phyloP scores from a whole-genome alignment of 2,113 vertebrate genomes.

The Forbesichthys papilliferus region DNA sequence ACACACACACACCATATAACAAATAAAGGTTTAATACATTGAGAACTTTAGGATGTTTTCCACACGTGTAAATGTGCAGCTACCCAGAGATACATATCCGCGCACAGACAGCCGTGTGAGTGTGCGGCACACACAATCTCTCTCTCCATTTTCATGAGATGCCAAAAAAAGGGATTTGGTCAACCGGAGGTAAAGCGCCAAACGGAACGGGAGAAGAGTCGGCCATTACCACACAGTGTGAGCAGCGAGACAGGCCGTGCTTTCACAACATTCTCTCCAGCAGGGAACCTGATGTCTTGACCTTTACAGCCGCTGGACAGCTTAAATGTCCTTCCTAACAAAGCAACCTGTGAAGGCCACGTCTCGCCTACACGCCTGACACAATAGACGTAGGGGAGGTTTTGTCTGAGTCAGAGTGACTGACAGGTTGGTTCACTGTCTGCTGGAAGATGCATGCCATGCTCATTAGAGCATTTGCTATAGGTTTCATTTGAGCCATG shows the following conservation, averaged over 20 bases:
- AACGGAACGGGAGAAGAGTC: constrained; percentile 32
- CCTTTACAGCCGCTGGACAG: constrained; percentile 41
- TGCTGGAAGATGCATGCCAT: too few relatives aligned
- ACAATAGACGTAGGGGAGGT: background rate
- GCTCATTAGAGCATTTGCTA: too few relatives aligned
- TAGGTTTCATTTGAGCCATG: too few relatives aligned
- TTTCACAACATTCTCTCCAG: constrained; percentile 32
- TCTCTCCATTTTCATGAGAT: constrained; percentile 46
- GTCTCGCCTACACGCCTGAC: background rate
- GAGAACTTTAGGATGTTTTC: too few relatives aligned
- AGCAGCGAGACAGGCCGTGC: constrained; percentile 22
- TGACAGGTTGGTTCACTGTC: constrained; percentile 31
- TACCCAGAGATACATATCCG: too few relatives aligned
- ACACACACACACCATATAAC: background rate
- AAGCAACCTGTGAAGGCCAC: constrained; percentile 28
- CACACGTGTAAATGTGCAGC: too few relatives aligned
- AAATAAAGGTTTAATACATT: background rate
- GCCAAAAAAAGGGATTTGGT: constrained; percentile 63
- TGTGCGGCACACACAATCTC: background rate
- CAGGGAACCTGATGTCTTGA: constrained; percentile 29
- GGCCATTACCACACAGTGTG: constrained; percentile 49
- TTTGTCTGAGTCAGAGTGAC: constrained; percentile 9
- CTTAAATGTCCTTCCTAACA: constrained; percentile 36
- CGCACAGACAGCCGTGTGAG: too few relatives aligned
- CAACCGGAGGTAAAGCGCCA: constrained; percentile 27